Evolutionary conservation across 1,140 invertebrate species (phyloP).

Genomic region (Colletes latitarsis): DNA sequence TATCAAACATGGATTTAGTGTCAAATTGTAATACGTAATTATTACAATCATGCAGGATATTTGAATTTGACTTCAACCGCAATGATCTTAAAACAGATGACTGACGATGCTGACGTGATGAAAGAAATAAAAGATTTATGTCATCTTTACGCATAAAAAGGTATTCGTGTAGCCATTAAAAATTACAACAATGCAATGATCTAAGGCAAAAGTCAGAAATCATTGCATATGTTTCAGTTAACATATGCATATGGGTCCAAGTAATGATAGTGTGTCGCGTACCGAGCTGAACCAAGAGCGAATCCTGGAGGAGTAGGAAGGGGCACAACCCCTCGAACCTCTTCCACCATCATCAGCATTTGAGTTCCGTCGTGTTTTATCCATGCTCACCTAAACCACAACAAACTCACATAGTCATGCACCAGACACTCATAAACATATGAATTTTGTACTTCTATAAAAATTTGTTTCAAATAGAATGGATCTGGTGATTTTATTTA

Average conservation of each 20-base stretch:
- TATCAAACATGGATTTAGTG: background rate
- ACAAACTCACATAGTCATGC: constrained; percentile 75
- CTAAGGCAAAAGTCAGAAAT: constrained; percentile 60
- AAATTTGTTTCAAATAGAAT: constrained; percentile 24
- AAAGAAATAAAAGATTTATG: constrained; percentile 40
- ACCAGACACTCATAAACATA: constrained; percentile 44
- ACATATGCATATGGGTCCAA: constrained; percentile 79
- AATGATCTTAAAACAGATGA: constrained; percentile 34
- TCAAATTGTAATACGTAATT: background rate
- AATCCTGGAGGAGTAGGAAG: constrained; percentile 80
- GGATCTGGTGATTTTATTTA: background rate
- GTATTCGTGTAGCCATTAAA: constrained; percentile 34
- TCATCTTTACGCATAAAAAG: constrained; percentile 26
- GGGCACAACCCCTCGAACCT: constrained; percentile 72
- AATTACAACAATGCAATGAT: constrained; percentile 45
- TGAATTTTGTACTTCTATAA: constrained; percentile 31
- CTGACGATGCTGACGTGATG: constrained; percentile 38
- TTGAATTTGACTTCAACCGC: background rate
- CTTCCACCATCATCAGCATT: constrained; percentile 76
- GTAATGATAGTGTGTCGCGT: constrained; percentile 79
- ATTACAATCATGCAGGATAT: constrained; percentile 40
- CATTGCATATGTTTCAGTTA: constrained; percentile 55
- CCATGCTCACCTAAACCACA: constrained; percentile 81
- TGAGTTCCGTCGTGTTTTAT: constrained; percentile 78
- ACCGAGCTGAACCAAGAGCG: constrained; percentile 81